Percentiles rank a stretch among this genome's conserved stretches.
Conservation (phyloP, 23 tunicate genomes). For the Halocynthia aurantium region DNA sequence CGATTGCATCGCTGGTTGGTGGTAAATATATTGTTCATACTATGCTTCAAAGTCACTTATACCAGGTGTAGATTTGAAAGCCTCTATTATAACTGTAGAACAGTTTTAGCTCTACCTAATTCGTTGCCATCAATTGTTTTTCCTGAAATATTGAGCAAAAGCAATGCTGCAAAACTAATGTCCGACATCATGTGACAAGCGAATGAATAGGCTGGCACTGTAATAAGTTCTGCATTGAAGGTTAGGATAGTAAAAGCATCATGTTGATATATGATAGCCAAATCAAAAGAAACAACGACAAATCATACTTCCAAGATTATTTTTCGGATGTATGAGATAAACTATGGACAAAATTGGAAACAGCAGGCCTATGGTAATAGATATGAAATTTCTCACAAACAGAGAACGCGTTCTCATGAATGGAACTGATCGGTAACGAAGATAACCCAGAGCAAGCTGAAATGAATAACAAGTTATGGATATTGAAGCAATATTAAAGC, state of each 20-base stretch:
- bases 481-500: neutral
- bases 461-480: neutral
- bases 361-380: conserved; percentile 39
- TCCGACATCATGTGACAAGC: conserved; percentile 76
- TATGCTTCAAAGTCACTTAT: neutral
- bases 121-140: conserved; percentile 1
- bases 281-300: neutral
- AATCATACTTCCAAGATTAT: conserved; percentile 40
- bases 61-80: neutral
- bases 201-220: conserved; percentile 55
- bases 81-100: neutral
- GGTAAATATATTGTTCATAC: too few relatives aligned
- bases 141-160: conserved; percentile 26
- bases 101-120: neutral
- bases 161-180: conserved; percentile 22
- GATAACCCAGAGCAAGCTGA: conserved; percentile 66
- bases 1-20: too few relatives aligned
- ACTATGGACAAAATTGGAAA: conserved; percentile 68
- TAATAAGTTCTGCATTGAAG: conserved; percentile 27
- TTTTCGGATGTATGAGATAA: conserved; percentile 46
- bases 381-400: conserved; percentile 1
- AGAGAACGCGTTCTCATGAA: conserved; percentile 11
- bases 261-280: neutral
- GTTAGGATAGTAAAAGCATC: neutral
- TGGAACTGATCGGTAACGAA: conserved; percentile 62